A percentile compares a stretch with the other conserved stretches of the same genome.
These are phyloP conservation scores for Conomelus anceps DNA, from an alignment of 2,888 invertebrate genomes.

Conservation along the genomic window DNA sequence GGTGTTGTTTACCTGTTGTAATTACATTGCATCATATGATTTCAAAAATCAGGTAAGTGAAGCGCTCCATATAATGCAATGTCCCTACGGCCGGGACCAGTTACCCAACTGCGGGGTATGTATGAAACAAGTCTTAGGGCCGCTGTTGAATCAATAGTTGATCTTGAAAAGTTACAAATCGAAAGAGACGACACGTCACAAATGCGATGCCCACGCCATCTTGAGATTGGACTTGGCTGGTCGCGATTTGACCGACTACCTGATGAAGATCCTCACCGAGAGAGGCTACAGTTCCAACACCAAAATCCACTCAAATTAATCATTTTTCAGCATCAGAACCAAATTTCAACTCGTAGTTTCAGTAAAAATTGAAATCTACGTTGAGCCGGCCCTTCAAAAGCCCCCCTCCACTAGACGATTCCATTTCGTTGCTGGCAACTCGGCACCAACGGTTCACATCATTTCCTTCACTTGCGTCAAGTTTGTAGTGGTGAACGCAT, in stretches of 20 bases:
- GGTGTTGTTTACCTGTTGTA: no score
- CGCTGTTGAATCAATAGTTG: no score
- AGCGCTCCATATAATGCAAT: no score
- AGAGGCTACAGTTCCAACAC: constrained; percentile 87
- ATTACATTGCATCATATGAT: no score
- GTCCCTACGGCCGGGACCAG: no score
- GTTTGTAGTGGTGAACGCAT: constrained; percentile 29
- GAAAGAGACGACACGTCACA: constrained; percentile 19
- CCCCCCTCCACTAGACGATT: constrained; percentile 19
- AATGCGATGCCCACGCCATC: constrained; percentile 70
- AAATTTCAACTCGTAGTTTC: background rate
- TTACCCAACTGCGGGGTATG: no score
- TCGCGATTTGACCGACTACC: constrained; percentile 85
- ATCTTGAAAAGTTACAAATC: constrained; percentile 15
- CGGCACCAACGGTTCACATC: constrained; percentile 30
- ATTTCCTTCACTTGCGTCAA: constrained; percentile 32
- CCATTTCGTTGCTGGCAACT: constrained; percentile 16
- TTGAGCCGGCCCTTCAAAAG: background rate
- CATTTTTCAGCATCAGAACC: background rate
- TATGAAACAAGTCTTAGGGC: no score
- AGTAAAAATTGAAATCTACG: background rate
- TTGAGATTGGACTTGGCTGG: constrained; percentile 88
- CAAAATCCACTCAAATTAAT: constrained; percentile 40
- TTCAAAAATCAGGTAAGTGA: no score
- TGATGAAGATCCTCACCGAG: constrained; percentile 90